These are phyloP conservation scores for Bombus cullumanus DNA, from an alignment of 1,140 invertebrate genomes.

Conservation along the genomic window DNA sequence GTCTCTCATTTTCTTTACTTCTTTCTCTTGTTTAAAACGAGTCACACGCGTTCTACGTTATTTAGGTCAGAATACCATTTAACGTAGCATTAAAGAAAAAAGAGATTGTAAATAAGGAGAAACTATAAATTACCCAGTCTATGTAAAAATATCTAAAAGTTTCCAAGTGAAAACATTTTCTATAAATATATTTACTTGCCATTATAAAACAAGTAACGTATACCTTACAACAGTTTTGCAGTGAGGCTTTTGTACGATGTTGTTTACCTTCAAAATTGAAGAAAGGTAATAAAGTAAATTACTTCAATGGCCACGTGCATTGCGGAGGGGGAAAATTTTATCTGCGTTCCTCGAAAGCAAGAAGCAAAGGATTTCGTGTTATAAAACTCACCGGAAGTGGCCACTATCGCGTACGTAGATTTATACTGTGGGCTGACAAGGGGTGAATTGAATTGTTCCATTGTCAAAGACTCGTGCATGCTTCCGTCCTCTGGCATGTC, in stretches of 20 bases:
- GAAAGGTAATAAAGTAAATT: neutral
- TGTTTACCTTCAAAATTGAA: neutral
- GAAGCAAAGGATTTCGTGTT: neutral
- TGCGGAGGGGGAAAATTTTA: neutral
- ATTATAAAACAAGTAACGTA: neutral
- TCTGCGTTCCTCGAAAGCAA: neutral
- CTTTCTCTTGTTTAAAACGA: too few species aligned
- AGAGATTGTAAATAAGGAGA: neutral
- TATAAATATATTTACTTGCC: neutral
- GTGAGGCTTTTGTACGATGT: neutral
- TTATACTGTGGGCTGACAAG: conserved; percentile 81
- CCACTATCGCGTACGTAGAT: conserved; percentile 80
- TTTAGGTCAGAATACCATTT: too few species aligned
- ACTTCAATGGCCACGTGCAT: neutral
- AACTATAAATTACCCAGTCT: neutral
- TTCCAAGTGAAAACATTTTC: neutral
- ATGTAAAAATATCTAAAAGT: neutral
- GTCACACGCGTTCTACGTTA: too few species aligned
- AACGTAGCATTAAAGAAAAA: too few species aligned
- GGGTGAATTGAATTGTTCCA: conserved; percentile 84
- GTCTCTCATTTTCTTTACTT: too few species aligned
- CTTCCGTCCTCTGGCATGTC: conserved; percentile 76
- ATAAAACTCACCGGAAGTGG: conserved; percentile 72
- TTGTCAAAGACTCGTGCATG: conserved; percentile 80
- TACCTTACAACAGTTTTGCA: neutral